phyloP scores from a whole-genome alignment of 2,113 vertebrate genomes.

The Pelmatolapia mariae region DNA sequence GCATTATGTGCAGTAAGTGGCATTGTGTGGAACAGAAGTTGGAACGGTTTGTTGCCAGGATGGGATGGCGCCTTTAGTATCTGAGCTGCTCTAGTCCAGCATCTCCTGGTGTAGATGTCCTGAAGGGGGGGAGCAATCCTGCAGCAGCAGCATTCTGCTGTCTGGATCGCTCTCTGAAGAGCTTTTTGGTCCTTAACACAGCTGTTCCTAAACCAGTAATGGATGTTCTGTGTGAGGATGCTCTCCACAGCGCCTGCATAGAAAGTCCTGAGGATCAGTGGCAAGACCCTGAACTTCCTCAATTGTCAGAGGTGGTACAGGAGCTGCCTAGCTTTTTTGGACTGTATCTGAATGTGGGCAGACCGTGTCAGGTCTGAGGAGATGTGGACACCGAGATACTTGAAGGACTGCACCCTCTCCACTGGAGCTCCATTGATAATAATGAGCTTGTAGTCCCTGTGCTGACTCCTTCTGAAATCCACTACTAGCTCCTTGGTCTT shows the following conservation, averaged over 20 bases:
- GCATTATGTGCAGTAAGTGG: neutral
- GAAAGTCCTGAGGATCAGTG: neutral
- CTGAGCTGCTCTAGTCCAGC: neutral
- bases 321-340: neutral
- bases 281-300: neutral
- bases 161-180: neutral
- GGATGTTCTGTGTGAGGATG: neutral
- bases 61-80: neutral
- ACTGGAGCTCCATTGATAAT: neutral
- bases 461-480: neutral
- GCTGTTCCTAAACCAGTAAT: neutral
- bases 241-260: rapidly evolving
- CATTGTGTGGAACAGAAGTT: neutral
- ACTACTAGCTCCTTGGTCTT: neutral
- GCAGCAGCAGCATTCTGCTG: neutral
- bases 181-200: neutral
- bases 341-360: neutral
- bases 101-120: neutral
- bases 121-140: neutral
- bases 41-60: neutral
- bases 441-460: neutral
- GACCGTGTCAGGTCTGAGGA: neutral
- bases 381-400: neutral
- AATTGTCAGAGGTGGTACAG: neutral
- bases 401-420: neutral